phyloP scores from a whole-genome alignment of 2,888 invertebrate genomes.

The Gisinianus flammeolus region DNA sequence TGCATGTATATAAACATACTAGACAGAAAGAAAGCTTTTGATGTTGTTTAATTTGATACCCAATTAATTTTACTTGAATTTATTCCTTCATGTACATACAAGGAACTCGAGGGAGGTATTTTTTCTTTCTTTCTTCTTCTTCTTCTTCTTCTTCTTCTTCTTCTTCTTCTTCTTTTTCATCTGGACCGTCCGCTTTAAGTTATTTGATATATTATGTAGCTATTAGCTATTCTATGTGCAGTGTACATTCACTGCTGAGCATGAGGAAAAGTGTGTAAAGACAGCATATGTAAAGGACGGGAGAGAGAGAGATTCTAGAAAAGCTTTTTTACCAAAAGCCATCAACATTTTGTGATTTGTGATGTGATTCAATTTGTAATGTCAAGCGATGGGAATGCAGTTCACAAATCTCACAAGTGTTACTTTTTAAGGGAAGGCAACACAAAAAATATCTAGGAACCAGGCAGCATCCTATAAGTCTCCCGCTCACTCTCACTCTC shows the following conservation, averaged over 20 bases:
- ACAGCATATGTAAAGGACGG: background rate
- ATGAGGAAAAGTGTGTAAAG: background rate
- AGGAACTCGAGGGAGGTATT: slow-evolving; percentile 34
- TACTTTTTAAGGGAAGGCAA: slow-evolving; percentile 5
- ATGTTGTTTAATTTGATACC: slow-evolving; percentile 46
- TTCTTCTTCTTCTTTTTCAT: background rate
- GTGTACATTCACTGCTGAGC: background rate
- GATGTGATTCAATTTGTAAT: slow-evolving; percentile 28
- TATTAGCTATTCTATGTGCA: background rate
- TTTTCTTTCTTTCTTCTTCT: background rate
- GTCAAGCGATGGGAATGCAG: slow-evolving; percentile 10
- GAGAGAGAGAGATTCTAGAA: slow-evolving; percentile 6
- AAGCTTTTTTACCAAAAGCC: slow-evolving; percentile 11
- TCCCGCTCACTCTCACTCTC: background rate
- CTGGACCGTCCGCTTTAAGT: slow-evolving; percentile 16
- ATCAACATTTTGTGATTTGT: slow-evolving; percentile 27
- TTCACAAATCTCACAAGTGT: slow-evolving; percentile 2
- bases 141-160: background rate
- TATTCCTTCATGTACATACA: background rate
- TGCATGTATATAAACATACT: background rate
- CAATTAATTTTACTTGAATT: slow-evolving; percentile 43
- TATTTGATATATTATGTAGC: slow-evolving; percentile 13
- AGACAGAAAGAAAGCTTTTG: background rate
- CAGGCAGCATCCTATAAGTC: background rate
- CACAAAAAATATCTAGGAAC: slow-evolving; percentile 12